Evolutionary conservation across 2,888 invertebrate genomes (phyloP).

Genomic region (Hyalella azteca): DNA sequence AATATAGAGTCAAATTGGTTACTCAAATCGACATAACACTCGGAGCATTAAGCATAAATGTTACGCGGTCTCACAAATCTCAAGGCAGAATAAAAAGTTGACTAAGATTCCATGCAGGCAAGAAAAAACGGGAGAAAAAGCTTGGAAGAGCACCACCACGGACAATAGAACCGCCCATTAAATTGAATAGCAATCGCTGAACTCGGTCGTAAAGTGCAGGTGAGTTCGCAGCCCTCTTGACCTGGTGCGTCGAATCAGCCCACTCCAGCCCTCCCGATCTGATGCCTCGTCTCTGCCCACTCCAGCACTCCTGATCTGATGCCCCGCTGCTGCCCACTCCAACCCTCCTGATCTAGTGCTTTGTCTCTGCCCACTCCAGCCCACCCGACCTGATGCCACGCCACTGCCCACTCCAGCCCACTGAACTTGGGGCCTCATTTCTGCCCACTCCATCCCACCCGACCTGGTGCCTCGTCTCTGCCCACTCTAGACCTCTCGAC

Average conservation of each 20-base stretch:
- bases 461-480: not conserved
- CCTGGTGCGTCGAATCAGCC: not conserved
- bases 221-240: not conserved
- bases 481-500: no score
- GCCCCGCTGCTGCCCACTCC: no score
- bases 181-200: conserved; percentile 36
- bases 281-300: not conserved
- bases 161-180: conserved; percentile 37
- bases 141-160: conserved; percentile 32
- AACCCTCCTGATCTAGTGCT: no score
- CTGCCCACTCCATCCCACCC: not conserved
- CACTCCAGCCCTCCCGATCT: not conserved
- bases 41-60: conserved; percentile 24
- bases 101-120: conserved; percentile 22
- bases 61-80: conserved; percentile 14
- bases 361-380: no score
- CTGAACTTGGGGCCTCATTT: not conserved
- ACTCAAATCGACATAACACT: conserved; percentile 29
- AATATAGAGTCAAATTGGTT: not conserved
- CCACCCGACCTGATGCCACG: no score
- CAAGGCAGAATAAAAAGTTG: conserved; percentile 20
- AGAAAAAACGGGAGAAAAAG: conserved; percentile 33
- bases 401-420: no score
- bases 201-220: conserved; percentile 31
- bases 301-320: no score